Evolutionary conservation across 2,888 invertebrate genomes (phyloP), one percentile per base, ranked within the genome.

Genomic region (Theretra japonica): DNA sequence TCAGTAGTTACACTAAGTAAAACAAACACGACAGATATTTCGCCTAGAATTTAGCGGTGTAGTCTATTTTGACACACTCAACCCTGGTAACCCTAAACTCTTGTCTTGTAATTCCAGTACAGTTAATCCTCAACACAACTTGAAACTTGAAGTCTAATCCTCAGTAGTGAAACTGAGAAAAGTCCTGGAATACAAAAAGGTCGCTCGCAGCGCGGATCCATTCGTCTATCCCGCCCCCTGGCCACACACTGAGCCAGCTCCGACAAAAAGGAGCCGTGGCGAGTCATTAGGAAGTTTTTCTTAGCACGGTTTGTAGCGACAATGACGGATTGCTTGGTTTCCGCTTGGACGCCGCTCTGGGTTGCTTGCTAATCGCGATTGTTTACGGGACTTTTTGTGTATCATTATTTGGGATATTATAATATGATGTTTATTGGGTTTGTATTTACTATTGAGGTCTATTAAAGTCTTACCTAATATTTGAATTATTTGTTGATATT

Each of bases 271-370:
- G 80, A 84, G 82, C 79, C 72, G 59, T 77, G 82, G 76, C 79
- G 82, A 83, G 86, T 86, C 87, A 86, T 87, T 87, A 87, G 75
- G 78, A 81, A 86, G 82, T 86, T 87, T 87, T 87, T 85, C 85
- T 80, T 77, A 77, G 77, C 80, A 76, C 76, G 75, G 82, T 80
- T 82, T 81, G 85, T 78, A 75, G 74, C 83, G 86, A 87, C 87
- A 87, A 87, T 83, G 87, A 87, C 82, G 83, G 80, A 87, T 87
- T 83, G 81, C 81, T 70, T 72, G 62, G 78, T 79, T 79, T 80
- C 82, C 72, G 77, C 75, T 69, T 68, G 59, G 68, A 59, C 68
- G 69, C 53, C 59, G 33, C n/a, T 41, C 25, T 30, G 50, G 69
- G 72, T 72, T 69, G 69, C 72, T 53, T 30, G 48, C 23, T 48